Evolutionary conservation across 2,113 vertebrate genomes (phyloP), one percentile per base, ranked within the genome.

Genomic region (Microcebus ravelobensis): DNA sequence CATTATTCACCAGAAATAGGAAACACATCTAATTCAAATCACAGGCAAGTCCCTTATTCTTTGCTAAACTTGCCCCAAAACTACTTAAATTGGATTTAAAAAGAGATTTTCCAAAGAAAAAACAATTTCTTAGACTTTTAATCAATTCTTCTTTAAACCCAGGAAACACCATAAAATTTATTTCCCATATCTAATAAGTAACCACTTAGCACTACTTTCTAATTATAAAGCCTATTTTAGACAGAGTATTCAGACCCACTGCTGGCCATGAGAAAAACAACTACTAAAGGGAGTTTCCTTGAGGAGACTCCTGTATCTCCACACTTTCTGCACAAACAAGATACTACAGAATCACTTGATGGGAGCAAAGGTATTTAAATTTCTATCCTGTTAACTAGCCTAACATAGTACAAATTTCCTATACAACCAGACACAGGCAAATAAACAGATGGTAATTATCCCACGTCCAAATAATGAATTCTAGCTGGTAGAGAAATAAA

Each of bases 1-100:
- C 48, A 57, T 48, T 83, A 88, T 48, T 88, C 84, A 81, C 25
- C 25, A 36, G 39, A 86, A 95, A 84, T 86, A 87, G 39, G 57
- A 91, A 63, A 91, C 18, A 34, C 13, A 63, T 71, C n/a, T 39
- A 84, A 71, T 65, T 80, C 73, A 91, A 95, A 87, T 80, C 55
- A 71, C 3, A 91, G 55, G n/a, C 55, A 91, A 91, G 29, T 80
- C 8, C 6, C 45, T 87, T 87, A 91, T 31, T 81, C 8, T 81
- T 65, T 45, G n/a, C 50, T 14, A 7, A 71, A 73, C 48, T 55
- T 81, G 74, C 45, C 81, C 81, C 34, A 59, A 91, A 21, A 48
- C 31, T 63, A 83, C 27, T 34, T 39, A 70, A 14, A 90, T 4
- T 86, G 45, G 7, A 79, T 52, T 91, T 79, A 79, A 36, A 91